Percentiles rank a stretch among this genome's conserved stretches.
These are phyloP conservation scores for Encarsia formosa DNA, from an alignment of 2,888 invertebrate species.

Conservation along the genomic window DNA sequence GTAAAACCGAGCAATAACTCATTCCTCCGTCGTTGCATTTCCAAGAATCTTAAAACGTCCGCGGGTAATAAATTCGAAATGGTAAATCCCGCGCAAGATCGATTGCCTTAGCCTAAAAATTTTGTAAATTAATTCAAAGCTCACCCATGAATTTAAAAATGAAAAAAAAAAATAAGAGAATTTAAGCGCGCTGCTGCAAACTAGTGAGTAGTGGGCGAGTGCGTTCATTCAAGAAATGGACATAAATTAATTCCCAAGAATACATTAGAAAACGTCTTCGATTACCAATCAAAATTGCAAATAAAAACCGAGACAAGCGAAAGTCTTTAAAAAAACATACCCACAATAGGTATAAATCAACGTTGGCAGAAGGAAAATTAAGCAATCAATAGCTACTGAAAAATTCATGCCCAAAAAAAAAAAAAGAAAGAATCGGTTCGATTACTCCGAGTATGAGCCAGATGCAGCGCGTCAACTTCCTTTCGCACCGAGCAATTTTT, in stretches of 20 bases:
- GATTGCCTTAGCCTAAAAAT: constrained; percentile 6
- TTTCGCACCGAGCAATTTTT: no score
- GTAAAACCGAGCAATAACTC: no score
- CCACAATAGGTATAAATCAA: no score
- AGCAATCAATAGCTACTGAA: no score
- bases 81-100: constrained; percentile 21
- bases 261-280: no score
- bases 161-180: neutral
- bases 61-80: constrained; percentile 19
- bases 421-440: no score
- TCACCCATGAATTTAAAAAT: neutral
- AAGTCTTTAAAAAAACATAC: neutral
- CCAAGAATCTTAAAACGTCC: constrained; percentile 16
- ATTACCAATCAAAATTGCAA: no score
- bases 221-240: neutral
- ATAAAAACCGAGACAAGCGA: neutral
- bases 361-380: no score
- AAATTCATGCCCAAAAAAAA: no score
- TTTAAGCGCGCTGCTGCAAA: neutral
- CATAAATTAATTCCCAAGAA: neutral
- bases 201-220: no score
- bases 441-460: no score
- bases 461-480: no score
- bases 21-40: constrained; percentile 6
- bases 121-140: constrained; percentile 20